Conservation (phyloP, 1,140 invertebrate genomes). For the Drosophila bocqueti region DNA sequence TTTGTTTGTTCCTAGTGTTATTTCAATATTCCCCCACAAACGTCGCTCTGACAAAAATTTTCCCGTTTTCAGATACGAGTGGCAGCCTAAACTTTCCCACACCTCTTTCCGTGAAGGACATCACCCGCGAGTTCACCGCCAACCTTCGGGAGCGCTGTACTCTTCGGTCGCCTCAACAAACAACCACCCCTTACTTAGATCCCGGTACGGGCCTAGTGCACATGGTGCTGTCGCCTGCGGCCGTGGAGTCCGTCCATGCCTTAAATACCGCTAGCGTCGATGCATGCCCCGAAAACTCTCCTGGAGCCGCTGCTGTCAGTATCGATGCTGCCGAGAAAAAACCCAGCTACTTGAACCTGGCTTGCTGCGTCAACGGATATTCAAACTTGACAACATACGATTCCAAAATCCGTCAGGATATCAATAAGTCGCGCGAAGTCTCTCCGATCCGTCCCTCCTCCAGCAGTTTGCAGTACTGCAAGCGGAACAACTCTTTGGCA, state of each 20-base stretch:
- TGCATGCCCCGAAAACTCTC: background rate
- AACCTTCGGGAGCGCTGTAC: constrained; percentile 86
- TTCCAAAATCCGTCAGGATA: constrained; percentile 90
- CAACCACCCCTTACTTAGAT: constrained; percentile 44
- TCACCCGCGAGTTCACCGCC: constrained; percentile 87
- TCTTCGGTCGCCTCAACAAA: constrained; percentile 53
- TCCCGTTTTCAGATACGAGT: constrained; percentile 74
- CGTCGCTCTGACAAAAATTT: constrained; percentile 1
- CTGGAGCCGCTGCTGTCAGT: constrained; percentile 7
- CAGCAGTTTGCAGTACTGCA: constrained; percentile 86
- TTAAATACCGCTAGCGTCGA: constrained; percentile 15
- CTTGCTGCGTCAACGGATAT: constrained; percentile 96
- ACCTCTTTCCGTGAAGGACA: constrained; percentile 87
- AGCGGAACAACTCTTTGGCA: constrained; percentile 86
- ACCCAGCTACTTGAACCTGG: constrained; percentile 94
- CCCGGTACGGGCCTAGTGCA: constrained; percentile 55
- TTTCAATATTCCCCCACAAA: background rate
- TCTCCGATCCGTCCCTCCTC: constrained; percentile 88
- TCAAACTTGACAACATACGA: constrained; percentile 93
- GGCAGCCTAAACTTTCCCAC: constrained; percentile 86
- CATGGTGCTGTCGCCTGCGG: constrained; percentile 69
- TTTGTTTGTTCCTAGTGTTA: constrained; percentile 8
- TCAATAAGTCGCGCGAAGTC: constrained; percentile 88
- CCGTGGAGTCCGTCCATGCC: constrained; percentile 9
- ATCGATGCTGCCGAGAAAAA: constrained; percentile 75